Base-by-base conservation (phyloP, 2,113 vertebrate genomes). In the Antechinus stuartii region DNA sequence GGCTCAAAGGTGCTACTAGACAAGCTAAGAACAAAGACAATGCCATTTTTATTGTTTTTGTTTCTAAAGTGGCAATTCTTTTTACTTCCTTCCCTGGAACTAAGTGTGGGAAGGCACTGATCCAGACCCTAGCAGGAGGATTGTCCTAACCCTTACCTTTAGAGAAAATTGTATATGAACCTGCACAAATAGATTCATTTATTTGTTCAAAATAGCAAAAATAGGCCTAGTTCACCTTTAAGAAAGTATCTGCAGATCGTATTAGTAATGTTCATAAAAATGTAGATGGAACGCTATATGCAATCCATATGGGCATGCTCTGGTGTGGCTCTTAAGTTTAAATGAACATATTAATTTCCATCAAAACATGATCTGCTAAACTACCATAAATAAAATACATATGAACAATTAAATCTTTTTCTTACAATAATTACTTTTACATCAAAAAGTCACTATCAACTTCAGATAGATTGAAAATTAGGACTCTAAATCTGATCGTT, bases 301-400 rank as follows among this genome's bases (percentile, higher is more conserved):
- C 97, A 96, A 95, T 97, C 95, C 96, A 95, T 94, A 93, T 94
- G 96, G 98, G 96, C 98, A 98, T 98, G 98, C 97, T 98, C 57
- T 96, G 98, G 52, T 97, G 98, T 96, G 97, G 97, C 98, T 98
- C 96, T 95, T 97, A 98, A 98, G 97, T 97, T 98, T 97, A 98
- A 99, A 99, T 99, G 98, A 99, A 99, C 99, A 99, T 99, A 99
- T 98, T 99, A 98, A 97, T 99, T 98, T 98, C 98, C 99, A 99
- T 98, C 98, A 98, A 99, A 99, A 99, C 98, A 97, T 98, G 98
- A 99, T 84, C 98, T 99, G 98, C 98, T 99, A 98, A 99, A 98
- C 99, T 98, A 99, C 97, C 98, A 99, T 99, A 99, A 99, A 99
- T 99, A 99, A 99, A 99, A 99, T 98, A 99, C 98, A 98, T 98